phyloP scores from a whole-genome alignment of 2,888 invertebrate species.

The Pammene fasciana region DNA sequence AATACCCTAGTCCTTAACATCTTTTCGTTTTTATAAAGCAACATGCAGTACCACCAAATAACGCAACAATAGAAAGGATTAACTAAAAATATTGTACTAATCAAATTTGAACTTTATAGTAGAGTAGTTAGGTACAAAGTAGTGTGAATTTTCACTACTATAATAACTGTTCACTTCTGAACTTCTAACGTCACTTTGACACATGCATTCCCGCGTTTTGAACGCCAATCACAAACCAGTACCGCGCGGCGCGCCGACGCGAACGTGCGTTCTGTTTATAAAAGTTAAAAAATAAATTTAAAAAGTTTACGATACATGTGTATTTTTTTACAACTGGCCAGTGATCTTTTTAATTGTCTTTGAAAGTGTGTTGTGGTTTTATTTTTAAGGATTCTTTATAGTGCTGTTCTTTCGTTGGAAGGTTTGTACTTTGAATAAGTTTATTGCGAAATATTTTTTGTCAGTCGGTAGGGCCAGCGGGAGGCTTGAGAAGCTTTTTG shows the following conservation, averaged over 20 bases:
- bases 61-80: neutral
- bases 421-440: slow-evolving; percentile 64
- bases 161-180: neutral
- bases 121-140: neutral
- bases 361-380: slow-evolving; percentile 36
- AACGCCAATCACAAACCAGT: slow-evolving; percentile 69
- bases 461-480: slow-evolving; percentile 41
- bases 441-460: slow-evolving; percentile 65
- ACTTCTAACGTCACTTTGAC: slow-evolving; percentile 45
- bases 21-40: neutral
- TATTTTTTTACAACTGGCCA: slow-evolving; percentile 36
- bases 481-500: slow-evolving; percentile 30
- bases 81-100: neutral
- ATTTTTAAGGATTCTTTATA: slow-evolving; percentile 38
- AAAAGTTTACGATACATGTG: slow-evolving; percentile 17
- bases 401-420: slow-evolving; percentile 46
- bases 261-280: slow-evolving; percentile 56
- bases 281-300: slow-evolving; percentile 9
- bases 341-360: slow-evolving; percentile 40
- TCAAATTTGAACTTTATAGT: neutral
- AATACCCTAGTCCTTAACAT: neutral
- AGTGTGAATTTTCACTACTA: too few relatives aligned
- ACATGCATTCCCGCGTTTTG: slow-evolving; percentile 68
- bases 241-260: slow-evolving; percentile 59
- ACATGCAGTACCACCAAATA: neutral